These are phyloP conservation scores for Imbricaverruca yamaguchii DNA, from an alignment of 2,888 invertebrate species.

Conservation along the genomic window DNA sequence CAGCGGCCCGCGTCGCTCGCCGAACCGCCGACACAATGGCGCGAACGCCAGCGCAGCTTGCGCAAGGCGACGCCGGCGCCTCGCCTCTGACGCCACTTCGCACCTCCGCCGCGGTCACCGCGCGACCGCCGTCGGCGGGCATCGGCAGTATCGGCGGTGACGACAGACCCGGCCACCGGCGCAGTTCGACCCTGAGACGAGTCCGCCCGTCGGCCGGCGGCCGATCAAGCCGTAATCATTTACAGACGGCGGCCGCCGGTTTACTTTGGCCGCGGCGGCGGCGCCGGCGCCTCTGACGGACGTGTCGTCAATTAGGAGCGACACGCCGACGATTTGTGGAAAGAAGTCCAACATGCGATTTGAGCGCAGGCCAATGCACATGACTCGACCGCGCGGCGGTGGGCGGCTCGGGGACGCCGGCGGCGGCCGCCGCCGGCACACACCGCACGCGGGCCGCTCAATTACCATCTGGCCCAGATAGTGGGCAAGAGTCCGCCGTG, in stretches of 20 bases:
- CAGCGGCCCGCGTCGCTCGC: not conserved
- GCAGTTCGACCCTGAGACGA: too few relatives aligned
- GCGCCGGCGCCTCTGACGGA: slow-evolving; percentile 6
- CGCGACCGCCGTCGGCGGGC: too few relatives aligned
- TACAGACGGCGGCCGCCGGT: not conserved
- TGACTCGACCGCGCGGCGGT: not conserved
- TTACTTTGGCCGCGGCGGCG: not conserved
- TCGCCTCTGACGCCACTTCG: not conserved
- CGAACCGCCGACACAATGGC: not conserved
- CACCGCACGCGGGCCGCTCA: too few relatives aligned
- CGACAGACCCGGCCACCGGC: too few relatives aligned
- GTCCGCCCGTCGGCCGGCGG: not conserved
- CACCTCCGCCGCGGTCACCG: not conserved
- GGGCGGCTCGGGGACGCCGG: not conserved
- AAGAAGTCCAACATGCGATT: not conserved
- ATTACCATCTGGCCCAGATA: not conserved
- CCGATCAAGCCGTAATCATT: slow-evolving; percentile 1
- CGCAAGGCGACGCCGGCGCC: not conserved
- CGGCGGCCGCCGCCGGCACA: not conserved
- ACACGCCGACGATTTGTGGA: not conserved
- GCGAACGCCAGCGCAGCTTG: not conserved
- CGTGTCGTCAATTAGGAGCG: not conserved
- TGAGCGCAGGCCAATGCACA: not conserved
- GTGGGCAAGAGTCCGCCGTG: not conserved
- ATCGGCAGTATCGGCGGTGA: too few relatives aligned